Evolutionary conservation across 1,140 invertebrate genomes (phyloP).

Genomic region (Tetraneura akinire): DNA sequence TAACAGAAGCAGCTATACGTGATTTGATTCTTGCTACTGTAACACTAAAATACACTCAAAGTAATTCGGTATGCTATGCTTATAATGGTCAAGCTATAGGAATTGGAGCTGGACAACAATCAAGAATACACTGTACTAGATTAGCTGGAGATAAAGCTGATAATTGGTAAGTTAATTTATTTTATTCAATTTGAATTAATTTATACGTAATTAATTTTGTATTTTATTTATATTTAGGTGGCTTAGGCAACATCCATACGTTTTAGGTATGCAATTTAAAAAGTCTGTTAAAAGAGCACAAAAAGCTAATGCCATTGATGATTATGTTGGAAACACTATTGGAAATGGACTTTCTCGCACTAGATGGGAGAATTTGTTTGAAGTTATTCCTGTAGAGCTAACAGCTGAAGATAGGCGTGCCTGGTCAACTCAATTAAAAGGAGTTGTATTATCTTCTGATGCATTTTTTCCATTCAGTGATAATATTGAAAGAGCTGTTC

Average conservation of each 20-base stretch:
- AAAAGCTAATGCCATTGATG: constrained; percentile 94
- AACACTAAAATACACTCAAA: constrained; percentile 97
- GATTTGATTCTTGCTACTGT: constrained; percentile 96
- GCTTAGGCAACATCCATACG: constrained; percentile 89
- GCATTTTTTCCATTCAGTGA: constrained; percentile 99
- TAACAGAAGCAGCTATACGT: constrained; percentile 76
- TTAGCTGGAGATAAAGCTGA: constrained; percentile 97
- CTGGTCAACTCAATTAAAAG: constrained; percentile 79
- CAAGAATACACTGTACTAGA: constrained; percentile 94
- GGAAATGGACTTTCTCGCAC: constrained; percentile 62
- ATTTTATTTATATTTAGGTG: constrained; percentile 62
- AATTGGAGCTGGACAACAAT: constrained; percentile 97
- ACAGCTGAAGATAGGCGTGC: constrained; percentile 72
- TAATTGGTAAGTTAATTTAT: constrained; percentile 72
- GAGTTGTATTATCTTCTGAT: constrained; percentile 94
- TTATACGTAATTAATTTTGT: constrained; percentile 18
- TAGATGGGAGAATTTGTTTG: constrained; percentile 72
- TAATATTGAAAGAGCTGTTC: constrained; percentile 90
- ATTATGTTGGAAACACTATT: constrained; percentile 88
- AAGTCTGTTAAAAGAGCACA: constrained; percentile 87
- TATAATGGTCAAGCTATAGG: constrained; percentile 92
- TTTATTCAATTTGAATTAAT: not conserved
- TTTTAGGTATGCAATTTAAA: constrained; percentile 84
- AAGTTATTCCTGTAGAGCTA: constrained; percentile 70
- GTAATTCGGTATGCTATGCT: constrained; percentile 93